Percentiles rank a stretch among this genome's conserved stretches.
These are phyloP conservation scores for Phoronis australis DNA, from an alignment of 2,888 invertebrate genomes.

Conservation along the genomic window DNA sequence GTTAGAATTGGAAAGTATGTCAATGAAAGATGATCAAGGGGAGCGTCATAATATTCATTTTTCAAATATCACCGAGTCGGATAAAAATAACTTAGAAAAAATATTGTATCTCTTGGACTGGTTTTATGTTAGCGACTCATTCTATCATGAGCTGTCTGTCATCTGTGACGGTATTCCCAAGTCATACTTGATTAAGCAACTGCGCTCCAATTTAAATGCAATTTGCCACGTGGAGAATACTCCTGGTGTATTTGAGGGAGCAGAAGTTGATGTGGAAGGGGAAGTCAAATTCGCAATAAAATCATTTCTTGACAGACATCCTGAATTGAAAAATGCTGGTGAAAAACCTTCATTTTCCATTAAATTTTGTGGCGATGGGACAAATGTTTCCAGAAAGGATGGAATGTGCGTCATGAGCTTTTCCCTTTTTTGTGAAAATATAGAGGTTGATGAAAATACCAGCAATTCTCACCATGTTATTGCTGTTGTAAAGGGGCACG, in stretches of 20 bases:
- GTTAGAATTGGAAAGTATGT: no score
- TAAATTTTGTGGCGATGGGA: not conserved
- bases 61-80: no score
- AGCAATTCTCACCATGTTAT: no score
- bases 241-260: not conserved
- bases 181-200: not conserved
- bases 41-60: no score
- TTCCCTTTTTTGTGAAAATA: no score
- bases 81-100: no score
- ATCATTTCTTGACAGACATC: not conserved
- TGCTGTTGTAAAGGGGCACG: not conserved
- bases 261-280: not conserved
- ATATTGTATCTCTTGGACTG: not conserved
- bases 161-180: not conserved
- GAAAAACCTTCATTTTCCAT: not conserved
- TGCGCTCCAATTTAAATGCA: not conserved
- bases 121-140: not conserved
- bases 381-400: not conserved
- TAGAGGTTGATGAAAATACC: no score
- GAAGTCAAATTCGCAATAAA: not conserved
- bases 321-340: not conserved
- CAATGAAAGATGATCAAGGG: no score
- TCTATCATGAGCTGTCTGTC: not conserved
- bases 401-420: slow-evolving; percentile 1
- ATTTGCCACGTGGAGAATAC: not conserved